A percentile compares a stretch with the other conserved stretches of the same genome.
phyloP scores from a whole-genome alignment of 2,888 invertebrate genomes.

The Ornithoptera priamus region DNA sequence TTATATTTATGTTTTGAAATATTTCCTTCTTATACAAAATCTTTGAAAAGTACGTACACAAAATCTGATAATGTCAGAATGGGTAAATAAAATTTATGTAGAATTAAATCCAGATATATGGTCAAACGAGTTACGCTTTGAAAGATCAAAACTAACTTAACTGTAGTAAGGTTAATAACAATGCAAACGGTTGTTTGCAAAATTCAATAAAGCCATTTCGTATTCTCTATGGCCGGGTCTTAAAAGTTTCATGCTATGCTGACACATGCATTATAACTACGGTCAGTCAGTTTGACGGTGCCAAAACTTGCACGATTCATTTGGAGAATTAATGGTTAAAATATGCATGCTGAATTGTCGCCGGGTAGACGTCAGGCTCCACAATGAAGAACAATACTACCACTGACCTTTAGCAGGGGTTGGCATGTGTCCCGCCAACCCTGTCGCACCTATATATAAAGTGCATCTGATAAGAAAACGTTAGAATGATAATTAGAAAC shows the following conservation, averaged over 20 bases:
- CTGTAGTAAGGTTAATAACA: neutral
- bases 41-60: too few species aligned
- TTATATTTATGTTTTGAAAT: too few species aligned
- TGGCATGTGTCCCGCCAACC: neutral
- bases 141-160: neutral
- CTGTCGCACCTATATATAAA: neutral
- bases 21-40: too few species aligned
- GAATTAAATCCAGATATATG: too few species aligned
- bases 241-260: conserved; percentile 53
- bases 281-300: conserved; percentile 64
- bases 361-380: conserved; percentile 61
- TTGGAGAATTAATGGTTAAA: conserved; percentile 74
- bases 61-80: too few species aligned
- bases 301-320: conserved; percentile 70
- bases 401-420: neutral
- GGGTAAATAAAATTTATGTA: too few species aligned
- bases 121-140: too few species aligned
- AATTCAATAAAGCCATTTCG: neutral
- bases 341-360: conserved; percentile 76
- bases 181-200: neutral
- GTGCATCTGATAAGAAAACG: neutral
- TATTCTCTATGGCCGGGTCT: neutral
- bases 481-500: neutral
- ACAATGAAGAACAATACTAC: conserved; percentile 52
- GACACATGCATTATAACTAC: conserved; percentile 52